Evolutionary conservation across 2,888 invertebrate species (phyloP), one percentile per base, ranked within the genome.

Genomic region (Microdon myrmicae): DNA sequence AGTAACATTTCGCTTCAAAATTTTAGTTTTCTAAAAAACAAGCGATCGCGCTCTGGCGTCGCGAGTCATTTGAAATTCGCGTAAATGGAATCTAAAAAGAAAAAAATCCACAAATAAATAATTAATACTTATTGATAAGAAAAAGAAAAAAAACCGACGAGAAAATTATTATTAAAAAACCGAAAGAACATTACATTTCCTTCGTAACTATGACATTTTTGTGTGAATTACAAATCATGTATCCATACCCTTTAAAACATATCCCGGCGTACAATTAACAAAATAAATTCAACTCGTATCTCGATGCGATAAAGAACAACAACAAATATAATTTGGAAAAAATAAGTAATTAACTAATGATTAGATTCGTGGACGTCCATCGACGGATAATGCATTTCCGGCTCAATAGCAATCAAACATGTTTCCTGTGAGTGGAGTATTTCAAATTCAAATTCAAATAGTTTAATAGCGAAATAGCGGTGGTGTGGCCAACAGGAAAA

Each of bases 1-100:
- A 58, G 53, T 51, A 58, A 64, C 64, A 64, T 64, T 64, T 58
- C 53, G 64, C 58, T 64, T 64, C 51, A 64, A 64, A 64, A 64
- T 58, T 58, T 64, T 58, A 58, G 64, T 58, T 58, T 53, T 64
- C 58, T 64, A 58, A 64, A 64, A 64, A 64, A 64, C 58, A 47
- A n/a, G 58, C 58, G 64, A 51, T 64, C 64, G 64, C 64, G 64
- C 47, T 64, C 64, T 56, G 56, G 55, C 47, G 56, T 64, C 61
- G 64, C n/a, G n/a, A n/a, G 56, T 58, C 47, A 47, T 58, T 58
- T 53, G 51, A 64, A 53, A 58, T 58, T 64, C 47, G 51, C 35
- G 51, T 56, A 64, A 31, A 58, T 51, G 37, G 56, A 58, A n/a
- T n/a, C n/a, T n/a, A n/a, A n/a, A n/a, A n/a, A n/a, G n/a, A n/a